A percentile compares a stretch with the other conserved stretches of the same genome.
These are phyloP conservation scores for Montipora efflorescens DNA, from an alignment of 64 coral and sea anemone genomes.

Conservation along the genomic window DNA sequence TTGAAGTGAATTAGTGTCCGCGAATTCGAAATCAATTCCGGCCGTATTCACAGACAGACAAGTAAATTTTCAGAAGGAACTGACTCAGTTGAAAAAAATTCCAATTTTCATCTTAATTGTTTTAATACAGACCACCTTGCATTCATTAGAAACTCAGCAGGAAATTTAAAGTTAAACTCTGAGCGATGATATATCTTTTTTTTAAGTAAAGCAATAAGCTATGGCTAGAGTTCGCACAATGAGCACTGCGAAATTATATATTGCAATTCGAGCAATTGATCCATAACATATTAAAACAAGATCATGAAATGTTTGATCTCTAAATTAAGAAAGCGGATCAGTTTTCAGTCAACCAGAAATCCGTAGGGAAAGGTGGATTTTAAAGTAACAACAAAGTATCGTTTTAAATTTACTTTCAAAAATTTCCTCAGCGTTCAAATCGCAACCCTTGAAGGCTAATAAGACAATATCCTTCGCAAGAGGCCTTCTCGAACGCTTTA, in stretches of 20 bases:
- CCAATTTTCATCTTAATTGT: background rate
- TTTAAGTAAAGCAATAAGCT: background rate
- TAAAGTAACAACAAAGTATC: slow-evolving; percentile 46
- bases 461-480: slow-evolving; percentile 10
- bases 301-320: slow-evolving; percentile 14
- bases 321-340: slow-evolving; percentile 45
- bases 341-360: background rate
- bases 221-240: background rate
- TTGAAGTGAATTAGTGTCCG: slow-evolving; percentile 36
- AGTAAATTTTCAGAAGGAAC: background rate
- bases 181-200: background rate
- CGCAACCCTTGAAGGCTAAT: background rate
- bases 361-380: background rate
- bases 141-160: slow-evolving; percentile 22
- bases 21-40: slow-evolving; percentile 8
- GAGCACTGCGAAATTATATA: slow-evolving; percentile 37
- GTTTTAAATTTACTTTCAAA: slow-evolving; percentile 27
- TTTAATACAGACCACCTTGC: background rate
- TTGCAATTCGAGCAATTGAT: slow-evolving; percentile 11
- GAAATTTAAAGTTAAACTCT: slow-evolving; percentile 14
- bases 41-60: background rate
- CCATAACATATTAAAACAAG: slow-evolving; percentile 18
- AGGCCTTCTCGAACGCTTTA: slow-evolving; percentile 44
- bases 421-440: slow-evolving; percentile 24
- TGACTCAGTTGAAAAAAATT: background rate